Percentiles rank a stretch among this genome's conserved stretches.
Conservation (phyloP, 2,888 invertebrate species). For the Pediacus dermestoides region DNA sequence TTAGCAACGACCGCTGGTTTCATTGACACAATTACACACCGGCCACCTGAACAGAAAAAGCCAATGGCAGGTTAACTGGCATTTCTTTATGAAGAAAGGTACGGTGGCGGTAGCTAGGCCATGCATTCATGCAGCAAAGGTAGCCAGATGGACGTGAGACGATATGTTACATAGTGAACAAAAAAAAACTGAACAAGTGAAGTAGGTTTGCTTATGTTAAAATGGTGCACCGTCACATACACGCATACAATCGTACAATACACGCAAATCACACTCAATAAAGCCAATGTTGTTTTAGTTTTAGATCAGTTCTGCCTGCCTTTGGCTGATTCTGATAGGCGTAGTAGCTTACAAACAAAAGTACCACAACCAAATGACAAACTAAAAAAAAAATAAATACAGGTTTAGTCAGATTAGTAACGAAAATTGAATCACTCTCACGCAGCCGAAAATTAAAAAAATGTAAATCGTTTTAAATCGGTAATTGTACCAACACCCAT, state of each 20-base stretch:
- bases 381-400: slow-evolving; percentile 3
- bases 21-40: slow-evolving; percentile 49
- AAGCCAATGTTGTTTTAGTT: too few relatives aligned
- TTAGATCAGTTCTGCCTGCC: slow-evolving; percentile 46
- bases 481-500: too few relatives aligned
- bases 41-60: slow-evolving; percentile 75
- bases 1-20: slow-evolving; percentile 56
- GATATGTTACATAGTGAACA: too few relatives aligned
- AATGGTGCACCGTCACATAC: too few relatives aligned
- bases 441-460: background rate
- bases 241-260: slow-evolving; percentile 1
- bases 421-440: background rate
- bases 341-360: slow-evolving; percentile 10
- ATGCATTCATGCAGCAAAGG: slow-evolving; percentile 8
- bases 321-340: slow-evolving; percentile 45
- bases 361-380: slow-evolving; percentile 21
- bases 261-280: slow-evolving; percentile 14
- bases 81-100: slow-evolving; percentile 21
- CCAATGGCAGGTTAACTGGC: slow-evolving; percentile 72
- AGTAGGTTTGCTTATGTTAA: too few relatives aligned
- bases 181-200: too few relatives aligned
- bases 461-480: too few relatives aligned
- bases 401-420: background rate
- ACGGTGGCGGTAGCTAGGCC: too few relatives aligned
- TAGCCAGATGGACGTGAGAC: too few relatives aligned